A percentile compares a stretch with the other conserved stretches of the same genome.
These are phyloP conservation scores for Epizoanthus rinbou DNA, from an alignment of 92 coral and sea anemone species.

Conservation along the genomic window DNA sequence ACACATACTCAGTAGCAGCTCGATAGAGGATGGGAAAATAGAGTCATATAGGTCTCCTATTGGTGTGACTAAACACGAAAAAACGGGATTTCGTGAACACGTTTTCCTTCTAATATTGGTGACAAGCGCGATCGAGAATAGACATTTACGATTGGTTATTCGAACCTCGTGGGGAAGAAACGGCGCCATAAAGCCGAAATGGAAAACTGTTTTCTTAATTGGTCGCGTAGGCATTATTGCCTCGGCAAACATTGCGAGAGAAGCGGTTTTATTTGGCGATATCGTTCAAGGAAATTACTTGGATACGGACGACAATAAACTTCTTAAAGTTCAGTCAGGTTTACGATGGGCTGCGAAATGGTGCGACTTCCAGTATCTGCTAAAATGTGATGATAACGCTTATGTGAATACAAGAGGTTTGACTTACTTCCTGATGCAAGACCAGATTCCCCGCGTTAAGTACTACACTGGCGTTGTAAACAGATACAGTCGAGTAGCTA, in stretches of 20 bases:
- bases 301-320: conserved; percentile 48
- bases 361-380: conserved; percentile 40
- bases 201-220: conserved; percentile 52
- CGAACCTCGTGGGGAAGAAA: conserved; percentile 52
- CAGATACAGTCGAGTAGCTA: conserved; percentile 43
- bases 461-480: conserved; percentile 47
- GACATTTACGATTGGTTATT: conserved; percentile 41
- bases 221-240: conserved; percentile 28
- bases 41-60: background rate
- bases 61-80: too few relatives aligned
- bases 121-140: conserved; percentile 40
- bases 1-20: too few relatives aligned
- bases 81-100: background rate
- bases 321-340: conserved; percentile 46
- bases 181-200: conserved; percentile 43
- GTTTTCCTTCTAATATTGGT: conserved; percentile 47
- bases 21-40: background rate
- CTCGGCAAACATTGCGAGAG: conserved; percentile 40
- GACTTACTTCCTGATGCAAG: conserved; percentile 34
- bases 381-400: conserved; percentile 36
- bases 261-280: conserved; percentile 55
- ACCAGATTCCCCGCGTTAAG: conserved; percentile 12
- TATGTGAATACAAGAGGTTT: conserved; percentile 51
- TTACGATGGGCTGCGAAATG: conserved; percentile 53
- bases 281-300: conserved; percentile 45